These are phyloP conservation scores for Arizona elegans DNA, from an alignment of 2,113 vertebrate genomes.

Conservation along the genomic window DNA sequence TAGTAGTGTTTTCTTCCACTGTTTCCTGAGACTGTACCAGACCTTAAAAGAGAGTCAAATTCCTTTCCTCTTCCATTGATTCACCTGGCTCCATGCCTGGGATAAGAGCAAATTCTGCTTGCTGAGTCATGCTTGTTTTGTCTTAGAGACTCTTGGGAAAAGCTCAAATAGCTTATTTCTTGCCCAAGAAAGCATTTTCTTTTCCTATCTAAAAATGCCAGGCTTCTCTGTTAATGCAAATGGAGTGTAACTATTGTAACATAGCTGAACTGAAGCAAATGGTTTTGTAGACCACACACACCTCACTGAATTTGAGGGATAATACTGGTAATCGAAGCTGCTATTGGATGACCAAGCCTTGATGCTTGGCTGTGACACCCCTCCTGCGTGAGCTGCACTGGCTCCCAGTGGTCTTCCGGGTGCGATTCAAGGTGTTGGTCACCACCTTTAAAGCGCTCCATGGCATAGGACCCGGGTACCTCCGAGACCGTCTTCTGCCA, in stretches of 20 bases:
- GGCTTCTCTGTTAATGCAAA: neutral
- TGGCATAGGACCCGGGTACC: no score
- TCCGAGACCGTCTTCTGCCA: no score
- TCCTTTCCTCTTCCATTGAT: constrained; percentile 8
- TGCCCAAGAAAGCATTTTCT: neutral
- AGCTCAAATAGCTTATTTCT: constrained; percentile 6
- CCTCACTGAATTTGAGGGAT: neutral
- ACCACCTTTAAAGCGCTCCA: no score
- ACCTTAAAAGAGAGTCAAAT: constrained; percentile 9
- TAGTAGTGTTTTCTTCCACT: neutral
- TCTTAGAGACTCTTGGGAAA: neutral
- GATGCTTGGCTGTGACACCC: no score
- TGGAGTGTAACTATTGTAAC: neutral
- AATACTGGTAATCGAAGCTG: neutral
- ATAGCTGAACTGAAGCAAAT: neutral
- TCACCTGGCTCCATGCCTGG: constrained; percentile 15
- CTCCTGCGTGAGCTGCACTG: no score
- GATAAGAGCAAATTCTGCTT: constrained; percentile 7
- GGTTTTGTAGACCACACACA: neutral
- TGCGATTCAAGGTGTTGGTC: no score
- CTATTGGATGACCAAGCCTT: neutral
- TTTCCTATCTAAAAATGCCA: neutral
- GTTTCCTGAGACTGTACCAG: neutral
- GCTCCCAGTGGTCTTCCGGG: no score
- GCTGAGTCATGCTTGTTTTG: constrained; percentile 26